Evolutionary conservation across 2,113 vertebrate species (phyloP).

Genomic region (Ahaetulla prasina): DNA sequence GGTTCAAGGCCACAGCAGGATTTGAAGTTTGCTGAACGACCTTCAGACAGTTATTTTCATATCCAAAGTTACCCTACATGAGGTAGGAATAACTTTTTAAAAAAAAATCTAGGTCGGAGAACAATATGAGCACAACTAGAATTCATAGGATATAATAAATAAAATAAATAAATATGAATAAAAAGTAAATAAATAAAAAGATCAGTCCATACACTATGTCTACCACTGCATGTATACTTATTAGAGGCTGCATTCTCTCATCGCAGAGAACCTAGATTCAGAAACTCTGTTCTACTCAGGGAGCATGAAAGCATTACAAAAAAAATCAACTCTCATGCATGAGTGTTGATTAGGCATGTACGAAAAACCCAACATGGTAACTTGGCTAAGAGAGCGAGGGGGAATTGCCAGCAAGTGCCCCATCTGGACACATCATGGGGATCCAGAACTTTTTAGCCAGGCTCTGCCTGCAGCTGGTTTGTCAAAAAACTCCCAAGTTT

Average conservation of each 20-base stretch:
- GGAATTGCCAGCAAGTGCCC: background rate
- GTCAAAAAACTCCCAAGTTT: background rate
- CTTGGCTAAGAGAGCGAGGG: background rate
- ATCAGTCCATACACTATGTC: background rate
- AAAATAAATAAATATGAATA: no score
- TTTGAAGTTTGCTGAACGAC: background rate
- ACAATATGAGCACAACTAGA: background rate
- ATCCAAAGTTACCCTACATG: background rate
- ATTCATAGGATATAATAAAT: background rate
- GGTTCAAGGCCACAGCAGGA: background rate
- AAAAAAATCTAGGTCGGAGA: background rate
- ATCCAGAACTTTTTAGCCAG: background rate
- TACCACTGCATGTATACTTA: background rate
- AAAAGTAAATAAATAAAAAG: background rate
- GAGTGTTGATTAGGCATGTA: constrained; percentile 10
- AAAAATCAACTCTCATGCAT: background rate
- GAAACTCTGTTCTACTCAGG: background rate
- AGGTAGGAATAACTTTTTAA: background rate
- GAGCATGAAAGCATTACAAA: background rate
- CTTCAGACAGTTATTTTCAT: background rate
- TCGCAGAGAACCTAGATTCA: background rate
- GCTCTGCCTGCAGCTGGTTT: background rate
- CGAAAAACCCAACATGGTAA: background rate
- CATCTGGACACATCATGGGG: background rate
- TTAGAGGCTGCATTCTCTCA: background rate